Percentiles rank a stretch among this genome's conserved stretches.
phyloP scores from a whole-genome alignment of 92 coral and sea anemone species.

The Pocillopora meandrina region DNA sequence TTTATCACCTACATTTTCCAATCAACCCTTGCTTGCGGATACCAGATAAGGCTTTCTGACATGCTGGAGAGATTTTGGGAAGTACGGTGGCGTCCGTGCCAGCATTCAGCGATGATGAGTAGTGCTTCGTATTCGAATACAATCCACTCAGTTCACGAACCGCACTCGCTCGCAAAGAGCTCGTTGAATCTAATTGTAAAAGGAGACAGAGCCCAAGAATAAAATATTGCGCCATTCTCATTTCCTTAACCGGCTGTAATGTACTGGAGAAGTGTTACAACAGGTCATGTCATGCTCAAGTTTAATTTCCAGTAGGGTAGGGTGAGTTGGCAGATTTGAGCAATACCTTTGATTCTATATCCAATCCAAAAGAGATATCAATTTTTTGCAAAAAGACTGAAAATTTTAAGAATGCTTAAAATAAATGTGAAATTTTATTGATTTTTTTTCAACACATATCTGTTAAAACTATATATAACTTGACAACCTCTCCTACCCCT shows the following conservation, averaged over 20 bases:
- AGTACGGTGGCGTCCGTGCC: background rate
- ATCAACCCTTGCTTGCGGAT: background rate
- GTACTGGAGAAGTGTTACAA: too few relatives aligned
- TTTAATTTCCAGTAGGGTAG: too few relatives aligned
- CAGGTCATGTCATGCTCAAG: too few relatives aligned
- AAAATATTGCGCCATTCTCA: background rate
- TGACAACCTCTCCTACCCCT: background rate
- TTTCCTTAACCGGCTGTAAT: too few relatives aligned
- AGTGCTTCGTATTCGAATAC: background rate
- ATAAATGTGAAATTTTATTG: background rate
- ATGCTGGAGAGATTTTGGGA: background rate
- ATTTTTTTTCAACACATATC: background rate
- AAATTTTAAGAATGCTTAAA: too few relatives aligned
- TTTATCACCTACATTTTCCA: conserved; percentile 11
- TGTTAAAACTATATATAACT: too few relatives aligned
- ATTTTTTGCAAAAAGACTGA: too few relatives aligned
- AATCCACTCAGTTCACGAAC: conserved; percentile 32
- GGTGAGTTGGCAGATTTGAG: too few relatives aligned
- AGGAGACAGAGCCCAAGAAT: conserved; percentile 5
- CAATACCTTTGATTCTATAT: too few relatives aligned
- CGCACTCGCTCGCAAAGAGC: conserved; percentile 1
- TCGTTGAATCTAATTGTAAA: background rate
- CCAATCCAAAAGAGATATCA: too few relatives aligned
- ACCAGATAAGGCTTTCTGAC: background rate
- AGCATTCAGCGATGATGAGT: background rate